Evolutionary conservation across 2,113 vertebrate genomes (phyloP), one percentile per base, ranked within the genome.

Genomic region (Hassar affinis): DNA sequence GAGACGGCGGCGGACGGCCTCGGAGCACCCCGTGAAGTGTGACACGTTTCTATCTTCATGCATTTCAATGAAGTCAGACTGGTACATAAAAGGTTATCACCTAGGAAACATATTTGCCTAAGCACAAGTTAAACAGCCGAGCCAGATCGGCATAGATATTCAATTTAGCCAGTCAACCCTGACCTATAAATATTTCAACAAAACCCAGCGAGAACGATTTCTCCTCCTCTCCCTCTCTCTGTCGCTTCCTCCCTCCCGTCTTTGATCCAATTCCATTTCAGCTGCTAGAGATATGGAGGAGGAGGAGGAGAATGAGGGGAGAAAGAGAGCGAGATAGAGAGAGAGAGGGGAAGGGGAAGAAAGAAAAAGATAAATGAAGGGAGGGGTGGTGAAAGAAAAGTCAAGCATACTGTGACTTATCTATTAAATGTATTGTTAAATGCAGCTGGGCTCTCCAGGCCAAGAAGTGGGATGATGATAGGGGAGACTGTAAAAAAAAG

Each of bases 151-250:
- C 96, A 97, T 94, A 97, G 97, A 99, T 99, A 99, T 99, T 99
- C 97, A 99, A 99, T 99, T 99, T 99, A 98, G 96, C 96, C 97
- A 98, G 96, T 98, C 97, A 98, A 97, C 97, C 97, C 96, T 98
- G 97, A 99, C 97, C 97, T 98, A 99, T 99, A 98, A 98, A 99
- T 99, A 99, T 98, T 99, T 99, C 96, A 99, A 97, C 96, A 97
- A 97, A 98, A 98, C 95, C 97, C 96, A 96, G 96, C 94, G 97
- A 98, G 96, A 93, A 96, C 91, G 92, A 83, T 77, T 95, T 83
- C 93, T 94, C 94, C 95, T 35, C 93, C 94, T 76, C 74, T 59
- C 42, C 94, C 93, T 94, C 80, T 68, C 87, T 81, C 86, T 86
- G 42, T 57, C 68, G 12, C 91, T 66, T 92, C 94, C 93, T 93